phyloP scores from a whole-genome alignment of 2,888 invertebrate species.

The Dolichopus griseipennis region DNA sequence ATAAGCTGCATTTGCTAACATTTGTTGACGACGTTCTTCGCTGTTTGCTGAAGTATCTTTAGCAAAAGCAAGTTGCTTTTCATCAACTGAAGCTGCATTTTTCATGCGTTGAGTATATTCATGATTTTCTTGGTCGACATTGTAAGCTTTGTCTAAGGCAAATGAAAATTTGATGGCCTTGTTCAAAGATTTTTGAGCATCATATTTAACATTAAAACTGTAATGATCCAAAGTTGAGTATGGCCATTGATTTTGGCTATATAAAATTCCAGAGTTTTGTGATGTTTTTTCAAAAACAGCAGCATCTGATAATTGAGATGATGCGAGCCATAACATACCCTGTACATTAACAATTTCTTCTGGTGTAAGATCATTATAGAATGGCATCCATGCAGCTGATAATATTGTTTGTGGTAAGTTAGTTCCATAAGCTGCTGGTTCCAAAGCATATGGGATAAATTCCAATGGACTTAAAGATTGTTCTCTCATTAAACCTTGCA shows the following conservation, averaged over 20 bases:
- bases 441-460: conserved; percentile 19
- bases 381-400: conserved; percentile 19
- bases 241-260: conserved; percentile 17
- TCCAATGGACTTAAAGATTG: conserved; percentile 14
- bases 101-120: conserved; percentile 8
- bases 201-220: conserved; percentile 20
- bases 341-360: conserved; percentile 12
- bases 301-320: conserved; percentile 19
- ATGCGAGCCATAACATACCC: conserved; percentile 19
- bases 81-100: conserved; percentile 18
- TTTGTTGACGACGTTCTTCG: conserved; percentile 46
- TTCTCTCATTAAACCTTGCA: conserved; percentile 19
- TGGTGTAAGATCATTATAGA: conserved; percentile 19
- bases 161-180: conserved; percentile 20
- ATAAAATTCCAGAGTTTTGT: neutral
- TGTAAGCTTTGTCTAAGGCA: neutral
- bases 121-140: neutral
- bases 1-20: conserved; percentile 47
- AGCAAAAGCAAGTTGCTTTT: conserved; percentile 22
- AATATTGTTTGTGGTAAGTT: conserved; percentile 15
- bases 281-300: neutral
- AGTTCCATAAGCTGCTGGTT: conserved; percentile 15
- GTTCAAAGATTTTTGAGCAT: conserved; percentile 21
- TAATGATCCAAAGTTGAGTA: conserved; percentile 20
- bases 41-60: conserved; percentile 44